Conservation (phyloP, 2,113 vertebrate species). For the Phylloscopus trochiloides region DNA sequence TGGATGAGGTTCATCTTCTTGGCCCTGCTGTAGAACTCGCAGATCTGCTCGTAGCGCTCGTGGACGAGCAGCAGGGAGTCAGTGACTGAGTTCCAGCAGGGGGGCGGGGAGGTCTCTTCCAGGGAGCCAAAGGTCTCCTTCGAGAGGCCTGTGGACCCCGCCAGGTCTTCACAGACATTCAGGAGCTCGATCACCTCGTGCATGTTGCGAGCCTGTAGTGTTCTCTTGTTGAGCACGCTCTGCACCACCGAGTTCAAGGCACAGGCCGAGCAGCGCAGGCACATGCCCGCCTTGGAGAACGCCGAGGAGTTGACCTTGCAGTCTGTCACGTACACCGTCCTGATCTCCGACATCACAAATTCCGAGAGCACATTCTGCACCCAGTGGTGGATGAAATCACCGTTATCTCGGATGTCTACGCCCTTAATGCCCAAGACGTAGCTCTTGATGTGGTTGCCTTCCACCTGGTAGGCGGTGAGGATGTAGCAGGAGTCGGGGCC, state of each 20-base stretch:
- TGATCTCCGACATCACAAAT: conserved; percentile 98
- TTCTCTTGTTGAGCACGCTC: conserved; percentile 91
- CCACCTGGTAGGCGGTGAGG: conserved; percentile 92
- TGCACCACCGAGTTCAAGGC: conserved; percentile 92
- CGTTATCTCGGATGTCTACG: conserved; percentile 85
- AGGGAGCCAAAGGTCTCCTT: conserved; percentile 82
- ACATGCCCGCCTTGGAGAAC: conserved; percentile 88
- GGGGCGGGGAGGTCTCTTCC: conserved; percentile 84
- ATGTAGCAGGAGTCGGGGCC: conserved; percentile 92
- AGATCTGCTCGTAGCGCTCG: conserved; percentile 94
- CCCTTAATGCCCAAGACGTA: conserved; percentile 93
- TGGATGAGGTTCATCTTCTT: conserved; percentile 93
- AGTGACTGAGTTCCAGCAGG: conserved; percentile 94
- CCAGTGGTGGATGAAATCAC: conserved; percentile 96
- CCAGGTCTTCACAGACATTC: conserved; percentile 88
- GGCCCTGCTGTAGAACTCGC: conserved; percentile 92
- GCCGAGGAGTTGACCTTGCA: conserved; percentile 84
- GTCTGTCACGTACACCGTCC: conserved; percentile 93
- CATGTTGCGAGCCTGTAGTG: conserved; percentile 93
- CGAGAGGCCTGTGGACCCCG: conserved; percentile 82
- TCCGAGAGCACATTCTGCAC: conserved; percentile 97
- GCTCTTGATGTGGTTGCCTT: conserved; percentile 89
- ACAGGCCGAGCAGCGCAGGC: conserved; percentile 91
- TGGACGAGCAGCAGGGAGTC: conserved; percentile 95
- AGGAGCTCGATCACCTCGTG: conserved; percentile 94